Percentiles rank a stretch among this genome's conserved stretches.
phyloP scores from a whole-genome alignment of 35 echinoderm and acorn worm species.

The Acanthaster planci region DNA sequence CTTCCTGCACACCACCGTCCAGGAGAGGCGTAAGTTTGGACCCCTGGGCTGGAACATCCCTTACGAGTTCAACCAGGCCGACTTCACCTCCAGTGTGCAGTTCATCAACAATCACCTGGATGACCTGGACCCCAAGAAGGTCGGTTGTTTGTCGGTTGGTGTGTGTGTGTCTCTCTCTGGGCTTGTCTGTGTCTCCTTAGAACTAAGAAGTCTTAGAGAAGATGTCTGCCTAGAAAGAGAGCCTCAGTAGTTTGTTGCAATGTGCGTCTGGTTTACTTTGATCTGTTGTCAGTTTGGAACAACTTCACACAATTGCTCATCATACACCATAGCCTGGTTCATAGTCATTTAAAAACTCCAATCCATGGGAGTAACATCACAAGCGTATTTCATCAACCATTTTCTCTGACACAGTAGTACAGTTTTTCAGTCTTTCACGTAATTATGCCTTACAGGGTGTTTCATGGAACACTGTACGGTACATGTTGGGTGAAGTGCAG shows the following conservation, averaged over 20 bases:
- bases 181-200: too few relatives aligned
- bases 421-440: neutral
- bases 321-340: too few relatives aligned
- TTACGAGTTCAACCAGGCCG: conserved; percentile 92
- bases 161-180: too few relatives aligned
- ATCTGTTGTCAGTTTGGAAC: too few relatives aligned
- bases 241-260: too few relatives aligned
- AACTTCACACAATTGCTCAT: too few relatives aligned
- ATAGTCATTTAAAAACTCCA: too few relatives aligned
- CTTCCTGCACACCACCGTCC: conserved; percentile 86
- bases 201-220: too few relatives aligned
- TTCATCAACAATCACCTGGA: conserved; percentile 91
- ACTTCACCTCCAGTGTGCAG: conserved; percentile 84
- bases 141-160: neutral
- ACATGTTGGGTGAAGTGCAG: conserved; percentile 98
- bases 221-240: too few relatives aligned
- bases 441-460: conserved; percentile 58
- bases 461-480: conserved; percentile 88
- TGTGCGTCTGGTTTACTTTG: too few relatives aligned
- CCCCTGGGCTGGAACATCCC: conserved; percentile 91
- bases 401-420: conserved; percentile 2
- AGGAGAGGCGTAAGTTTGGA: conserved; percentile 87
- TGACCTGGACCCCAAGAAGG: conserved; percentile 89
- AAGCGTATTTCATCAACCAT: neutral
- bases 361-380: neutral